phyloP scores from a whole-genome alignment of 2,888 invertebrate genomes.

The Epinotia nisella region DNA sequence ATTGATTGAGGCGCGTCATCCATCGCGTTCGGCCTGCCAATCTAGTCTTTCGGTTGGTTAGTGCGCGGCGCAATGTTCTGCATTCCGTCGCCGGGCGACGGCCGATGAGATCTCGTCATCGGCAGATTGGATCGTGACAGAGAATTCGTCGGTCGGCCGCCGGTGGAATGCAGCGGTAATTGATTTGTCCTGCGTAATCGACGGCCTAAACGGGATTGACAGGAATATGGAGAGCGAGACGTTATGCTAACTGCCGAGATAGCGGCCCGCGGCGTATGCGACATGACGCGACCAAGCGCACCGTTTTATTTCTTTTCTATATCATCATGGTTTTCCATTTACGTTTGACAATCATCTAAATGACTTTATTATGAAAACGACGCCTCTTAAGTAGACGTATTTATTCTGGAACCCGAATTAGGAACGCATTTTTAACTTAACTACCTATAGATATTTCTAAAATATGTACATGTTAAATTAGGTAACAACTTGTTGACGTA shows the following conservation, averaged over 20 bases:
- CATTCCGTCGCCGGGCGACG: conserved; percentile 66
- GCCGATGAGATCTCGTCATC: conserved; percentile 73
- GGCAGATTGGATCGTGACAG: conserved; percentile 79
- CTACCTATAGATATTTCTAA: no score
- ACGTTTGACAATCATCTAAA: background rate
- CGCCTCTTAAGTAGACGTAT: background rate
- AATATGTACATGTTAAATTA: no score
- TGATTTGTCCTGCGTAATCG: conserved; percentile 84
- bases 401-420: no score
- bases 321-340: background rate
- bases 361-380: background rate
- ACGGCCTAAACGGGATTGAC: conserved; percentile 73
- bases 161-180: conserved; percentile 81
- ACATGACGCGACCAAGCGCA: background rate
- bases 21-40: conserved; percentile 70
- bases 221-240: conserved; percentile 74
- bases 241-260: conserved; percentile 56
- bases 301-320: background rate
- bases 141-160: conserved; percentile 78
- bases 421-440: no score
- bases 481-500: no score
- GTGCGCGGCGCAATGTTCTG: conserved; percentile 66
- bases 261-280: conserved; percentile 38
- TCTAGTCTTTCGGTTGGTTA: conserved; percentile 62
- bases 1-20: conserved; percentile 77